These are phyloP conservation scores for Taxidea taxus DNA, from an alignment of 2,113 vertebrate genomes.

Conservation along the genomic window DNA sequence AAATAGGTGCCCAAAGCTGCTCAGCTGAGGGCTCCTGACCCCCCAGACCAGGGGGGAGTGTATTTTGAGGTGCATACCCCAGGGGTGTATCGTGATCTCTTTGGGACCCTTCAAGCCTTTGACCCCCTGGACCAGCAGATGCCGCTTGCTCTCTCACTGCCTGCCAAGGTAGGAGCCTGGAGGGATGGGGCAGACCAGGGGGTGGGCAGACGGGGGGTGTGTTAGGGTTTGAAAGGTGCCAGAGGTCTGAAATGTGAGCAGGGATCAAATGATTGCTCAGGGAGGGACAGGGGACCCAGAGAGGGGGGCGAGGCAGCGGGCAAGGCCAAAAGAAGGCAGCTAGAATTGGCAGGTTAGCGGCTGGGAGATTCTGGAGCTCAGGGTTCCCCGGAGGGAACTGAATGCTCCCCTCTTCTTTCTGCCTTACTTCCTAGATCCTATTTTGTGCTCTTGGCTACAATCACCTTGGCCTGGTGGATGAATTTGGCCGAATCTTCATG, in stretches of 20 bases:
- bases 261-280: background rate
- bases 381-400: background rate
- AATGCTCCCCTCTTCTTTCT: background rate
- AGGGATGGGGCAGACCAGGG: background rate
- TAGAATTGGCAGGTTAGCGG: background rate
- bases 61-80: conserved; percentile 81
- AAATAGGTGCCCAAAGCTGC: conserved; percentile 68
- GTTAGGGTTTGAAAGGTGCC: background rate
- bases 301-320: background rate
- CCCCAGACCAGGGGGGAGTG: conserved; percentile 78
- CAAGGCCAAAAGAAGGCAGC: background rate
- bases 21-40: conserved; percentile 61
- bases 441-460: conserved; percentile 81
- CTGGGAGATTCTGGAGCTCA: background rate
- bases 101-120: conserved; percentile 81
- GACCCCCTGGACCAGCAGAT: conserved; percentile 77
- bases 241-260: background rate
- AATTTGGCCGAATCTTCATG: conserved; percentile 84
- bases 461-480: conserved; percentile 82
- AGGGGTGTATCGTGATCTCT: conserved; percentile 81
- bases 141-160: conserved; percentile 77
- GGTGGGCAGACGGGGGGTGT: background rate
- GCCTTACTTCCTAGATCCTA: conserved; percentile 69
- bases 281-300: background rate
- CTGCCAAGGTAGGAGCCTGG: conserved; percentile 79